These are phyloP conservation scores for Mellivora capensis DNA, from an alignment of 2,113 vertebrate species.

Conservation along the genomic window DNA sequence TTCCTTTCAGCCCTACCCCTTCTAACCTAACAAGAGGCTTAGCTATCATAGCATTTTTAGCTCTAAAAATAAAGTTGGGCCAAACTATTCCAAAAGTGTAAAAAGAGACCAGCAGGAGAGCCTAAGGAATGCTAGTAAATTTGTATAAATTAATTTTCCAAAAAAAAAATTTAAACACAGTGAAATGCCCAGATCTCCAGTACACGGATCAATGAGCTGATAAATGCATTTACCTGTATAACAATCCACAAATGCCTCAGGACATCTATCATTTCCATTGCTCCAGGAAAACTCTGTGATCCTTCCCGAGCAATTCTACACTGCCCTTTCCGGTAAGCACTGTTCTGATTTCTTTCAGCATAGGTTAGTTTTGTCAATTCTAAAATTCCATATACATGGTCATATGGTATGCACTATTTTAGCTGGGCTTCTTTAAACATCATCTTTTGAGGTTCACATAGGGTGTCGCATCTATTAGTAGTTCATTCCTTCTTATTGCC, in stretches of 20 bases:
- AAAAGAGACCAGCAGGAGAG: neutral
- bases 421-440: neutral
- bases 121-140: neutral
- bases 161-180: neutral
- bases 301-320: neutral
- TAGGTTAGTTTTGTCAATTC: neutral
- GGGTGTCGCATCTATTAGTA: rapidly evolving
- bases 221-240: rapidly evolving
- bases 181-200: neutral
- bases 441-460: neutral
- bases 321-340: neutral
- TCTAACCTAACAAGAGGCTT: neutral
- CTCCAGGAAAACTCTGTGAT: neutral
- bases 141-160: neutral
- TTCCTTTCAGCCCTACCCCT: neutral
- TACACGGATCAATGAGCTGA: neutral
- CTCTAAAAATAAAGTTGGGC: neutral
- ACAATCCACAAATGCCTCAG: neutral
- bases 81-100: neutral
- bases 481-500: neutral
- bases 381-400: neutral
- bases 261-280: neutral
- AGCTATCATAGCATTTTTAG: neutral
- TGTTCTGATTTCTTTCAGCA: neutral
- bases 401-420: rapidly evolving